Percentiles rank a stretch among this genome's conserved stretches.
These are phyloP conservation scores for Otis tarda DNA, from an alignment of 2,113 vertebrate species.

Conservation along the genomic window DNA sequence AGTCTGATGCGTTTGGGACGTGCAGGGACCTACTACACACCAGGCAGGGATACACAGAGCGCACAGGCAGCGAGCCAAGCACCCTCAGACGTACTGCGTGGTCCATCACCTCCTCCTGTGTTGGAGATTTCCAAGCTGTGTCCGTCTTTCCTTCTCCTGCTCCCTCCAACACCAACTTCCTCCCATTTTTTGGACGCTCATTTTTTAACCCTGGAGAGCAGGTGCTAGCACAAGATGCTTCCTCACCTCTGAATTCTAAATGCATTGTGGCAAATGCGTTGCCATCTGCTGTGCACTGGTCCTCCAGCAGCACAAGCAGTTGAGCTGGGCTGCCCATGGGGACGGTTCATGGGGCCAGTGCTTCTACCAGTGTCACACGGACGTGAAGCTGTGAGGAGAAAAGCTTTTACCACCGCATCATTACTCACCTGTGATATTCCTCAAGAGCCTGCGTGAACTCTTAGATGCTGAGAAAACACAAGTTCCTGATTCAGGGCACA, in stretches of 20 bases:
- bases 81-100: rapidly evolving
- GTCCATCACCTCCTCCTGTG: neutral
- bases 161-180: neutral
- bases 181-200: rapidly evolving
- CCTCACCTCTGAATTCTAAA: neutral
- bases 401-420: neutral
- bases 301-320: rapidly evolving
- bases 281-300: rapidly evolving
- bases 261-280: rapidly evolving
- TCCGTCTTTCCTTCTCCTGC: neutral
- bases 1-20: neutral
- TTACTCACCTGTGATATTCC: neutral
- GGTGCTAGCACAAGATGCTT: rapidly evolving
- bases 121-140: neutral
- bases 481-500: neutral
- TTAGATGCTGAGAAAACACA: neutral
- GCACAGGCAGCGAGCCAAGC: neutral
- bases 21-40: neutral
- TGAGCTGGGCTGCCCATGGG: neutral
- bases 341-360: neutral
- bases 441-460: neutral
- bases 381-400: neutral
- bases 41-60: rapidly evolving
- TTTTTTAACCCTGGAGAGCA: neutral
- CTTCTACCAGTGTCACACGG: neutral